Evolutionary conservation across 1,140 invertebrate genomes (phyloP).

Genomic region (Drosophila pandora): DNA sequence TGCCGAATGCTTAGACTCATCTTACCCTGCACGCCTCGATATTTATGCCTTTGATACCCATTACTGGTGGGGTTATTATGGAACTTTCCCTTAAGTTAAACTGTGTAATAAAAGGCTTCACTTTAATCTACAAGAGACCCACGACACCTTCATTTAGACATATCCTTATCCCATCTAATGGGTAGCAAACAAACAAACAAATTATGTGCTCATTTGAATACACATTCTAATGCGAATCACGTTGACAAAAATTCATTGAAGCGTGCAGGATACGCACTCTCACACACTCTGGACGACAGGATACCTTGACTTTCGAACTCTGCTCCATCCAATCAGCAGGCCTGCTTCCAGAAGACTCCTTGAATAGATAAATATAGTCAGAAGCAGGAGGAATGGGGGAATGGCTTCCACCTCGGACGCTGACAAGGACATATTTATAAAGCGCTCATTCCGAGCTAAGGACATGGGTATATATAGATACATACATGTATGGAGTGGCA

Average conservation of each 20-base stretch:
- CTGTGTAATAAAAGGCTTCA: too few relatives aligned
- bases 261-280: constrained; percentile 48
- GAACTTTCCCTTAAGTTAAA: not conserved
- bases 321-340: constrained; percentile 66
- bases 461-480: constrained; percentile 21
- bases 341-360: constrained; percentile 7
- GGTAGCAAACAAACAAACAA: constrained; percentile 70
- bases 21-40: constrained; percentile 25
- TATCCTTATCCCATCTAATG: constrained; percentile 31
- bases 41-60: constrained; percentile 46
- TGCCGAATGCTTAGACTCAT: constrained; percentile 45
- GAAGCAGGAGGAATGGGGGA: constrained; percentile 12
- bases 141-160: constrained; percentile 27
- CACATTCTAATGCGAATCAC: constrained; percentile 81
- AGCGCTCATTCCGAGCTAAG: constrained; percentile 42
- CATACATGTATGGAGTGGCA: constrained; percentile 29
- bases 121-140: too few relatives aligned
- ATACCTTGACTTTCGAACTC: constrained; percentile 74
- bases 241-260: constrained; percentile 81
- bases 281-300: constrained; percentile 19
- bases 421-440: constrained; percentile 59
- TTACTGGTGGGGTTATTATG: not conserved
- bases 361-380: constrained; percentile 20
- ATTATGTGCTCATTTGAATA: constrained; percentile 82
- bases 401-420: constrained; percentile 48